Evolutionary conservation across 2,113 vertebrate genomes (phyloP).

Genomic region (Oceanites oceanicus): DNA sequence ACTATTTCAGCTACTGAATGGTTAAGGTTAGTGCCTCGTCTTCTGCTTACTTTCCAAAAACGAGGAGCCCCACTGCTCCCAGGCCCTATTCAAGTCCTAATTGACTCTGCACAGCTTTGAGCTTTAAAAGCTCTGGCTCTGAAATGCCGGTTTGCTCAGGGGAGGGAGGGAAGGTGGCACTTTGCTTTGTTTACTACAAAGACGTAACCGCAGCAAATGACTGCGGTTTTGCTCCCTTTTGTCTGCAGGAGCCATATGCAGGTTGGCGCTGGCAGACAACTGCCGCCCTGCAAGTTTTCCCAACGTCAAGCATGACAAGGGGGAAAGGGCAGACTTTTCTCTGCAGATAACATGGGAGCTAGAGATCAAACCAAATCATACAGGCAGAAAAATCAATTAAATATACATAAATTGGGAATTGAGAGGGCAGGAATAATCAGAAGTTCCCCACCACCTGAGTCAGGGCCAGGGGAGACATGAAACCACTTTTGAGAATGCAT

Average conservation of each 20-base stretch:
- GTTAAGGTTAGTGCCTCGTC: slow-evolving; percentile 17
- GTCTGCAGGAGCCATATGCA: slow-evolving; percentile 1
- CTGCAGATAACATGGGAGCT: not conserved
- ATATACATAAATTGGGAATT: slow-evolving; percentile 54
- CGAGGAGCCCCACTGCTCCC: slow-evolving; percentile 22
- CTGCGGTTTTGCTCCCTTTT: slow-evolving; percentile 58
- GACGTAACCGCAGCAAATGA: slow-evolving; percentile 39
- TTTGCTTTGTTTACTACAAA: slow-evolving; percentile 69
- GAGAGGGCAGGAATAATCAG: slow-evolving; percentile 27
- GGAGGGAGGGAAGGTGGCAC: slow-evolving; percentile 60
- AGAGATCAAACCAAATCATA: slow-evolving; percentile 44
- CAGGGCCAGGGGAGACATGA: slow-evolving; percentile 27
- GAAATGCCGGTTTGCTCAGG: slow-evolving; percentile 27
- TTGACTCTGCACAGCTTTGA: slow-evolving; percentile 59
- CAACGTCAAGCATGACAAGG: slow-evolving; percentile 18
- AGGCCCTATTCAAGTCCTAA: slow-evolving; percentile 58
- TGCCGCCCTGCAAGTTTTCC: slow-evolving; percentile 16
- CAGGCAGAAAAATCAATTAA: slow-evolving; percentile 52
- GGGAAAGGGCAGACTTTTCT: slow-evolving; percentile 54
- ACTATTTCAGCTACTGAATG: slow-evolving; percentile 17
- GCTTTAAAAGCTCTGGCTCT: slow-evolving; percentile 56
- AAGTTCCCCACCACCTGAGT: slow-evolving; percentile 26
- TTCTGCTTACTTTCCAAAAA: slow-evolving; percentile 45
- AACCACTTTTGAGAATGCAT: not conserved
- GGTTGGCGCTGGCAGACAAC: slow-evolving; percentile 39